Evolutionary conservation across 2,888 invertebrate genomes (phyloP), one percentile per base, ranked within the genome.

Genomic region (Tillus elongatus): DNA sequence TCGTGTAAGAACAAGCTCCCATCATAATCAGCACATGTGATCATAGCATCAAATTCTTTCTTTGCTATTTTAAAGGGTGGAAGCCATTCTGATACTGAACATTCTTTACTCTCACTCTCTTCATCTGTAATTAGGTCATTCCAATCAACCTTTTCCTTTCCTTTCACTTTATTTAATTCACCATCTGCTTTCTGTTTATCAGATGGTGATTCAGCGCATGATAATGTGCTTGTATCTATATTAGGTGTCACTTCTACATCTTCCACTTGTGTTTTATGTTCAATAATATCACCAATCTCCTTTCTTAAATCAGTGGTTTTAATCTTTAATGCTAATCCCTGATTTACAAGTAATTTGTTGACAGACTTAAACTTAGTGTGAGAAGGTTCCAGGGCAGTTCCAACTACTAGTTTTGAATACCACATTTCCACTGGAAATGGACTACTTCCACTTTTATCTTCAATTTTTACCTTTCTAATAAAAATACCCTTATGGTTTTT

Each of bases 371-470:
- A 79, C 43, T 77, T 75, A 0, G 72, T 69, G 29, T 56, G 66
- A 32, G 74, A 71, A 0, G 86, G 82, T 19, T 78, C 75, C 19
- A 85, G 64, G 0, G 87, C 77, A 6, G 76, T 77, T 0, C 75
- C 73, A 10, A 71, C 69, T 33, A 69, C 71, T 10, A 66, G 68
- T 53, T 72, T 71, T 48, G 73, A 75, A 30, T 74, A 74, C 74
- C 79, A 79, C 35, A 88, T 62, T 34, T 80, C 74, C 0, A 84
- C 70, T 1, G 70, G 67, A 19, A 19, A 19, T 32, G 73, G 19
- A 0, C 33, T 40, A 31, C 40, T 36, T n/a, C 42, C 44, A 9
- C 30, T 13, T 24, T 67, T 67, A 26, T 66, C 60, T 41, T 63
- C 67, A 36, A 68, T 67, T 29, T 75, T 75, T 27, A 68, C 49